Evolutionary conservation across 23 tunicate species (phyloP).

Genomic region (Corella eumyota): DNA sequence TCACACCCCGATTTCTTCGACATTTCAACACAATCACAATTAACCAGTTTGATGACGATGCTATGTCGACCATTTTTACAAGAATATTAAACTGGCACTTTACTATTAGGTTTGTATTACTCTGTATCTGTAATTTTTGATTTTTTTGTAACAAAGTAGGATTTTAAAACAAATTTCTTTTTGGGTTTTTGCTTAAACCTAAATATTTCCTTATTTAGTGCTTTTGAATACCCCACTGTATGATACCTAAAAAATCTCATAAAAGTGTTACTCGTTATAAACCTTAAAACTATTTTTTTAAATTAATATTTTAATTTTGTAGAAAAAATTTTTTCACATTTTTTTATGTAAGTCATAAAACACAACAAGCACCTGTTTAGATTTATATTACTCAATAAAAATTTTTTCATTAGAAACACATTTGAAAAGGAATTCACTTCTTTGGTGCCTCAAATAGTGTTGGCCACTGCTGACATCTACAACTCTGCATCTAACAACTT

Average conservation of each 20-base stretch:
- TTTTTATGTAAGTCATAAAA: too few relatives aligned
- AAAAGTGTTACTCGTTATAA: too few relatives aligned
- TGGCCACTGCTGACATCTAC: constrained; percentile 47
- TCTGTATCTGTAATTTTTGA: neutral
- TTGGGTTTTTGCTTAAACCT: too few relatives aligned
- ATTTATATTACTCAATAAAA: too few relatives aligned
- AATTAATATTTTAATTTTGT: too few relatives aligned
- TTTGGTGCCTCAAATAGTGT: constrained; percentile 23
- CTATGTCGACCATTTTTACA: constrained; percentile 78
- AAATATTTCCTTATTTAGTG: too few relatives aligned
- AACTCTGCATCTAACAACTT: constrained; percentile 63
- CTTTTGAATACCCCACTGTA: too few relatives aligned
- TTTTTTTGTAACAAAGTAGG: neutral
- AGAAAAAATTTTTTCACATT: too few relatives aligned
- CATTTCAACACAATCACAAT: constrained; percentile 93
- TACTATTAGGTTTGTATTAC: constrained; percentile 38
- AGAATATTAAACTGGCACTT: constrained; percentile 91
- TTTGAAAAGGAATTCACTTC: constrained; percentile 31
- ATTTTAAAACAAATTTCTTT: too few relatives aligned
- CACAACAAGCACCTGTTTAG: too few relatives aligned
- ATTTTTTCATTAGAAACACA: constrained; percentile 16
- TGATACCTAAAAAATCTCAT: too few relatives aligned
- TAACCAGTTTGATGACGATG: constrained; percentile 75
- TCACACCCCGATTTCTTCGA: constrained; percentile 88
- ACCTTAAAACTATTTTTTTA: too few relatives aligned